Base-by-base conservation (phyloP, 2,888 invertebrate species). In the Ectemnius cavifrons region DNA sequence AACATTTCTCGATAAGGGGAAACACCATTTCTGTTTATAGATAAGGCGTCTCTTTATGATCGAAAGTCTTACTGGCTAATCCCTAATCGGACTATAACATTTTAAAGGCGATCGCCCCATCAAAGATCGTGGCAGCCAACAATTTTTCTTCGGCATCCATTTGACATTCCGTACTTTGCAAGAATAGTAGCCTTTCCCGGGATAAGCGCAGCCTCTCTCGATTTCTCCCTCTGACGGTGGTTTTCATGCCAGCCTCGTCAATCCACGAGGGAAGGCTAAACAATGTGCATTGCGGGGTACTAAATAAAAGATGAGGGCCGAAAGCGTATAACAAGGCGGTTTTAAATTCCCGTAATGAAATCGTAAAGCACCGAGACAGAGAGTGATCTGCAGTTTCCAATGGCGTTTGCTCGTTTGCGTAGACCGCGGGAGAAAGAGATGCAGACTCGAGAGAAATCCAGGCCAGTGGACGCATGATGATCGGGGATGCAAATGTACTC, bases 271-370 rank as follows among this genome's bases (percentile, higher is more conserved):
- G 70, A 62, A 47, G 67, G 59, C 64, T 64, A 63, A 58, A 66
- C 72, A 67, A 71, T 70, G 68, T 71, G 71, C 74, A 61, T 60
- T 56, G 49, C 18, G 63, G 69, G 71, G 68, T 67, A 66, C 72
- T 79, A 75, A 75, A 80, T 80, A 79, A 77, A 77, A 73, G 72
- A 78, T 63, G 75, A 71, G 70, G 66, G 58, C 63, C 60, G 63
- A 59, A 28, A 66, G 63, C 71, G 71, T 69, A 73, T 73, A 77
- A 68, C 71, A 46, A 27, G 58, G 49, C 52, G 80, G 71, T 78
- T 83, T 78, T 82, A 83, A 83, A 82, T 80, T 83, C 75, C 69
- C 73, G 70, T 83, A 83, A 83, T 83, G 83, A 83, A 83, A 83
- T 78, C 81, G 78, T 83, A 82, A 83, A 83, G 67, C 66, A 66